Evolutionary conservation across 1,140 invertebrate genomes (phyloP).

Genomic region (Leucophenga varia): DNA sequence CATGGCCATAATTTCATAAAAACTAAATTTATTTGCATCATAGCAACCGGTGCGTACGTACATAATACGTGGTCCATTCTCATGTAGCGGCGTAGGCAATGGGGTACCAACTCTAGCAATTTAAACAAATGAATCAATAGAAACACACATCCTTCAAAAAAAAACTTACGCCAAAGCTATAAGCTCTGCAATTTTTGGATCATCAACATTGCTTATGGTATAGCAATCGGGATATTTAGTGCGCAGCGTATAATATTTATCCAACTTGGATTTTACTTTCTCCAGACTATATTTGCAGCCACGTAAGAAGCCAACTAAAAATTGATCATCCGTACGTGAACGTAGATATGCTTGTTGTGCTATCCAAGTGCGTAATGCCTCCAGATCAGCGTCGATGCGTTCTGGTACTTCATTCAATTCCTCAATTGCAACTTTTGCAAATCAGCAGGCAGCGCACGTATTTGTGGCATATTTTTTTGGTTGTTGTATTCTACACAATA

Average conservation of each 20-base stretch:
- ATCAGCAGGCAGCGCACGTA: conserved; percentile 39
- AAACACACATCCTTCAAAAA: not conserved
- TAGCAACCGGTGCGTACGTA: conserved; percentile 42
- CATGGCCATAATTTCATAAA: conserved; percentile 26
- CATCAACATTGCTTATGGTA: conserved; percentile 45
- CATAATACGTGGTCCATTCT: conserved; percentile 48
- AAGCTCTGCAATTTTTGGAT: conserved; percentile 13
- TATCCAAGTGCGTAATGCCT: conserved; percentile 64
- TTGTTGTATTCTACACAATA: not conserved
- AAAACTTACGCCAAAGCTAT: conserved; percentile 21
- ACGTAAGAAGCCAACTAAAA: conserved; percentile 62
- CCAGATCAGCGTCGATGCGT: conserved; percentile 58
- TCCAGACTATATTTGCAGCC: conserved; percentile 69
- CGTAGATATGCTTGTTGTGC: conserved; percentile 63
- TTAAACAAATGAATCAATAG: not conserved
- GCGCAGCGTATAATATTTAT: conserved; percentile 64
- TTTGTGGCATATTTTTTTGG: conserved; percentile 14
- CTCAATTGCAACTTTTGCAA: conserved; percentile 54
- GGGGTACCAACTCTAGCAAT: conserved; percentile 13
- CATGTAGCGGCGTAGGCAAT: conserved; percentile 28
- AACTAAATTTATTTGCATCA: conserved; percentile 20
- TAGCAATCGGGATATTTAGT: conserved; percentile 61
- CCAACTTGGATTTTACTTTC: conserved; percentile 64
- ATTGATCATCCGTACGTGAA: conserved; percentile 59
- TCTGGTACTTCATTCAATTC: conserved; percentile 64